These are phyloP conservation scores for Cryptotermes secundus DNA, from an alignment of 1,140 invertebrate genomes.

Conservation along the genomic window DNA sequence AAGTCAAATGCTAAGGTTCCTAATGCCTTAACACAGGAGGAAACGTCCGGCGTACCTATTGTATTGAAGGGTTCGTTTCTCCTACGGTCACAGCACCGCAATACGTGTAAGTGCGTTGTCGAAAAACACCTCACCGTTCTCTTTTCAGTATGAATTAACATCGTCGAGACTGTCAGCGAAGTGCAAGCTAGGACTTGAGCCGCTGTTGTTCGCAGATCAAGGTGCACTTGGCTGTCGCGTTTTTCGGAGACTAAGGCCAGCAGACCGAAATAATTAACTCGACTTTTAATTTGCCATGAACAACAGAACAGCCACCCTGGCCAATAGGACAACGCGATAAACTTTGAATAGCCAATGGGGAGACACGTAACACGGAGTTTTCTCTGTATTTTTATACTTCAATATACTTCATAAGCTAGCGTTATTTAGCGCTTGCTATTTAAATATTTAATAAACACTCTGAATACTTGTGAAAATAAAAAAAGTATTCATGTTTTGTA, in stretches of 20 bases:
- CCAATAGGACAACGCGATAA: constrained; percentile 14
- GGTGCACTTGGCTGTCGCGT: background rate
- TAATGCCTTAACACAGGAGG: no score
- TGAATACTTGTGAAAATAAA: background rate
- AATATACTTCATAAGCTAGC: background rate
- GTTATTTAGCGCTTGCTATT: background rate
- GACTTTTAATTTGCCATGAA: constrained; percentile 2
- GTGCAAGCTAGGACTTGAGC: background rate
- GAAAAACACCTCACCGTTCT: no score
- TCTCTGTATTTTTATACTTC: background rate
- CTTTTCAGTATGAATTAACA: no score
- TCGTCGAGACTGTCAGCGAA: no score
- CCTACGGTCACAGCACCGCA: no score
- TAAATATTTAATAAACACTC: background rate
- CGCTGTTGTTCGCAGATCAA: background rate
- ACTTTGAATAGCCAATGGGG: background rate
- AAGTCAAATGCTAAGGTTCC: no score
- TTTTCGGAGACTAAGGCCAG: background rate
- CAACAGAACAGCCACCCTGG: background rate
- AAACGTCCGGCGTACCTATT: no score
- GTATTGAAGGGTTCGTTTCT: no score
- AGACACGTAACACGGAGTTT: background rate
- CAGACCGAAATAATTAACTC: constrained; percentile 13
- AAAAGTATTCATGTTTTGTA: background rate
- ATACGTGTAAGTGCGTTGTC: no score